These are phyloP conservation scores for Alethe castanea DNA, from an alignment of 2,113 vertebrate genomes.

Conservation along the genomic window DNA sequence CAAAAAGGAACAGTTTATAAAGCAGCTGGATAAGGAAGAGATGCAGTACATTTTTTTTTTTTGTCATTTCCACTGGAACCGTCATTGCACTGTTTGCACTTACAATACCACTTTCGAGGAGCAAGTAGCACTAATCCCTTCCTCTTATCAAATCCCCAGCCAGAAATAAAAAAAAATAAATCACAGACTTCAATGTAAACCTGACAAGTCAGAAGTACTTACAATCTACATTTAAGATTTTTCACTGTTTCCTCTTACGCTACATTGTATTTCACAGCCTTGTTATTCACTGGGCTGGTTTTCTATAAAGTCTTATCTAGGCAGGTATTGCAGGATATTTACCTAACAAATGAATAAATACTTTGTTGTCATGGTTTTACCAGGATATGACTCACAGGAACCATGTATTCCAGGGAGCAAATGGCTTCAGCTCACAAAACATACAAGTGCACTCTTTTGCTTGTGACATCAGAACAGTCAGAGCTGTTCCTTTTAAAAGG, in stretches of 20 bases:
- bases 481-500: slow-evolving; percentile 9
- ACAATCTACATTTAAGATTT: neutral
- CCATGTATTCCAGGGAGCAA: neutral
- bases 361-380: slow-evolving; percentile 34
- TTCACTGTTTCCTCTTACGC: neutral
- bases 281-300: neutral
- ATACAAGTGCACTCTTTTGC: neutral
- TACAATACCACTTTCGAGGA: neutral
- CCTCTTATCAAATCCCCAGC: neutral
- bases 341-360: slow-evolving; percentile 39
- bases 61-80: neutral
- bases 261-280: neutral
- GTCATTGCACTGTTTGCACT: neutral
- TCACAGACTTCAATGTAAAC: neutral
- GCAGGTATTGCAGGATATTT: slow-evolving; percentile 44
- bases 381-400: slow-evolving; percentile 57
- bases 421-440: neutral
- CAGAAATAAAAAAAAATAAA: neutral
- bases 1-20: neutral
- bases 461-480: neutral
- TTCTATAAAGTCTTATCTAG: neutral
- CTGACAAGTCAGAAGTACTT: neutral
- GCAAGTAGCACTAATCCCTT: neutral
- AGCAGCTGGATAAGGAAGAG: neutral
- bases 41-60: neutral